Conservation (phyloP, 2,797 vertebrate species). For the Sciaenops ocellatus region DNA sequence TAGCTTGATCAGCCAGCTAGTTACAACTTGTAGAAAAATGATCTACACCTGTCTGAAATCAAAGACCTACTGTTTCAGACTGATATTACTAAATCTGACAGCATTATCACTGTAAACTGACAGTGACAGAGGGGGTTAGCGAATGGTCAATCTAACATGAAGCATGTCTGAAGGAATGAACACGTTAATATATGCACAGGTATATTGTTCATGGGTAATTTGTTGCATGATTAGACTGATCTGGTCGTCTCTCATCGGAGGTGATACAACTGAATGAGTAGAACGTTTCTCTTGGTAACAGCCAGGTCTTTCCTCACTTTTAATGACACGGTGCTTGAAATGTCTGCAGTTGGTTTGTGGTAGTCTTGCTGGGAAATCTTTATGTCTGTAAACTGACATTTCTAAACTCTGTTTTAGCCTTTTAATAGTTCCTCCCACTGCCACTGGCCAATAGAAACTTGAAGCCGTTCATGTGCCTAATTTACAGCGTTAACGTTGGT, state of each 20-base stretch:
- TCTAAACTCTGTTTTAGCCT: constrained; percentile 19
- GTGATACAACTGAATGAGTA: not conserved
- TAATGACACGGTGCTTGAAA: not conserved
- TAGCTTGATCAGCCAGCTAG: too few species aligned
- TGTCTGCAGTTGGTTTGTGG: not conserved
- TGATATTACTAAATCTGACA: too few species aligned
- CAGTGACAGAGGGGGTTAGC: not conserved
- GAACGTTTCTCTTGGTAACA: not conserved
- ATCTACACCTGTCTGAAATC: too few species aligned
- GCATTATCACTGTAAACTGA: too few species aligned
- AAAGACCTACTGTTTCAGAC: not conserved
- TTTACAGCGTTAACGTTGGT: constrained; percentile 30
- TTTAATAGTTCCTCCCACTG: constrained; percentile 23
- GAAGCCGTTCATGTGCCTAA: constrained; percentile 71
- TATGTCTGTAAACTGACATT: constrained; percentile 4
- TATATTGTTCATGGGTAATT: not conserved
- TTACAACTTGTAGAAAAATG: too few species aligned
- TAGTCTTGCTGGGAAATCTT: not conserved
- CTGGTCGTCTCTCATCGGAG: not conserved
- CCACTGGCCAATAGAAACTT: constrained; percentile 56
- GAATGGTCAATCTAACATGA: not conserved
- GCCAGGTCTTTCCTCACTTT: not conserved
- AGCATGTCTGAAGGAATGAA: constrained; percentile 6
- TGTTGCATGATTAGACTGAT: constrained; percentile 10
- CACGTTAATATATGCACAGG: not conserved